Evolutionary conservation across 2,797 vertebrate species (phyloP).

Genomic region (Mionectes olivaceus): DNA sequence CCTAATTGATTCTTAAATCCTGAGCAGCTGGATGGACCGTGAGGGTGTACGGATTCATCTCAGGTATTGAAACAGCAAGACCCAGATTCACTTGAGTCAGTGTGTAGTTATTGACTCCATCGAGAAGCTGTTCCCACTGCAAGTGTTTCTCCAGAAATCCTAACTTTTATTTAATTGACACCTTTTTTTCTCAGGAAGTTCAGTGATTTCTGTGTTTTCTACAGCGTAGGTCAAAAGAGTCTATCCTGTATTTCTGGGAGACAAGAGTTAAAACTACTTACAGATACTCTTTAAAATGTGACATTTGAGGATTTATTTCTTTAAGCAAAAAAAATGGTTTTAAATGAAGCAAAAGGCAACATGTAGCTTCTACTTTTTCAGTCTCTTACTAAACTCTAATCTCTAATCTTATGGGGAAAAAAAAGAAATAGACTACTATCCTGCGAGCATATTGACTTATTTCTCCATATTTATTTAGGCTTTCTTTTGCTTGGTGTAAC

Average conservation of each 20-base stretch:
- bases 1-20: not conserved
- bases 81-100: not conserved
- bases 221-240: not conserved
- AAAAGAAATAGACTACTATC: rapidly evolving
- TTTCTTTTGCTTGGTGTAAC: not conserved
- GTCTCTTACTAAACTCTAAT: not conserved
- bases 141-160: not conserved
- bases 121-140: not conserved
- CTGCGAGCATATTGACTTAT: not conserved
- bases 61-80: not conserved
- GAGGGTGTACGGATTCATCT: not conserved
- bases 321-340: not conserved
- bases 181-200: not conserved
- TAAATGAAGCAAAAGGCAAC: not conserved
- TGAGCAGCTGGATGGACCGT: not conserved
- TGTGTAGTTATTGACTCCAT: not conserved
- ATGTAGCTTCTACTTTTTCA: not conserved
- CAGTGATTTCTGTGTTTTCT: not conserved
- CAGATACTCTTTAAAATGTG: not conserved
- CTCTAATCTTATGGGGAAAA: rapidly evolving
- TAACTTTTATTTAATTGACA: not conserved
- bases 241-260: not conserved
- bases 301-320: not conserved
- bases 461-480: not conserved
- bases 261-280: not conserved